These are phyloP conservation scores for Idaea aversata DNA, from an alignment of 2,888 invertebrate genomes.

Conservation along the genomic window DNA sequence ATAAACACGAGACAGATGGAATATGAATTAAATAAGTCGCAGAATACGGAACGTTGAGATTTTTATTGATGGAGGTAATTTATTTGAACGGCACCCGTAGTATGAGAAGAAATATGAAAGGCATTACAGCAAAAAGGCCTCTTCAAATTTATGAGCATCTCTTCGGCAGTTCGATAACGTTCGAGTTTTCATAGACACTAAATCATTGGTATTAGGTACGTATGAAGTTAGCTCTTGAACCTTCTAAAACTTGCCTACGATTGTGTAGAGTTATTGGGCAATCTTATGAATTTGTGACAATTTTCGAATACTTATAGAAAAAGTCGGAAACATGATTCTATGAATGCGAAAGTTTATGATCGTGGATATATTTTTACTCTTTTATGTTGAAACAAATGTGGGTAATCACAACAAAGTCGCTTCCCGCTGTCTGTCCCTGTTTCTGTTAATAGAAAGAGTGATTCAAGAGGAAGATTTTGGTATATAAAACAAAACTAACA, in stretches of 20 bases:
- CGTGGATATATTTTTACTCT: too few relatives aligned
- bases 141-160: conserved; percentile 76
- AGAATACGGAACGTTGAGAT: conserved; percentile 70
- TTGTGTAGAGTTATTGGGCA: neutral
- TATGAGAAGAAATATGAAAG: conserved; percentile 77
- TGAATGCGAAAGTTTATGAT: too few relatives aligned
- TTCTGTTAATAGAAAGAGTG: too few relatives aligned
- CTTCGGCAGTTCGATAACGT: conserved; percentile 69
- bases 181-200: conserved; percentile 42
- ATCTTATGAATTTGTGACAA: neutral
- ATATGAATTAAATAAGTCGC: conserved; percentile 79
- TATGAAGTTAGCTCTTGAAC: neutral
- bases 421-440: too few relatives aligned
- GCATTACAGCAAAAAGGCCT: conserved; percentile 78
- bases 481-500: too few relatives aligned
- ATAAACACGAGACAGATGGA: conserved; percentile 74
- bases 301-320: neutral
- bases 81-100: conserved; percentile 78
- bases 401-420: too few relatives aligned
- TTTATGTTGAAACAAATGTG: too few relatives aligned
- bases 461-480: too few relatives aligned
- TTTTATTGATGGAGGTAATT: conserved; percentile 79
- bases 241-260: conserved; percentile 1
- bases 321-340: neutral
- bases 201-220: conserved; percentile 1